phyloP scores from a whole-genome alignment of 1,140 invertebrate species.

The Drosophila grimshawi region DNA sequence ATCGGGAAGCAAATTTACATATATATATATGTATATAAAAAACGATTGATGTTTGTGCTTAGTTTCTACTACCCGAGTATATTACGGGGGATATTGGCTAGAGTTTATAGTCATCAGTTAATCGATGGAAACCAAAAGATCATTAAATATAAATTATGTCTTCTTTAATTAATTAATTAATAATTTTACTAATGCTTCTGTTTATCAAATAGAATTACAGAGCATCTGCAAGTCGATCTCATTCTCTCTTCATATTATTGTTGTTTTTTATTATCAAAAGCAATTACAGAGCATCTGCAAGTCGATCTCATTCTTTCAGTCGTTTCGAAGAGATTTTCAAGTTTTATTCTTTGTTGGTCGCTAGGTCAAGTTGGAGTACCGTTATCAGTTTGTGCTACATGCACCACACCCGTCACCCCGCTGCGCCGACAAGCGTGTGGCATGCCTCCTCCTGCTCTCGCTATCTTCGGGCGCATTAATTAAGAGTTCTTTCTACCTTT shows the following conservation, averaged over 20 bases:
- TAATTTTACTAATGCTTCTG: no score
- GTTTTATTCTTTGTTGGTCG: conserved; percentile 25
- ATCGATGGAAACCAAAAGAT: no score
- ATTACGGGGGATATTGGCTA: background rate
- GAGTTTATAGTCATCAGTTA: no score
- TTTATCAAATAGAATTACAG: no score
- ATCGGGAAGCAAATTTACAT: conserved; percentile 10
- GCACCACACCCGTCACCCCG: background rate
- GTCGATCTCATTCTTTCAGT: background rate
- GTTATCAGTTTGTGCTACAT: conserved; percentile 26
- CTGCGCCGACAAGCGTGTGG: background rate
- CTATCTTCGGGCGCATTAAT: conserved; percentile 41
- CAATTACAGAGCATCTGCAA: background rate
- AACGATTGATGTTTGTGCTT: conserved; percentile 12
- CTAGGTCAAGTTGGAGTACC: conserved; percentile 39
- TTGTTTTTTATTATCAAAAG: no score
- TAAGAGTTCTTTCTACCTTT: conserved; percentile 26
- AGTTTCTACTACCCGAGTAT: background rate
- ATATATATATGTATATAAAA: conserved; percentile 11
- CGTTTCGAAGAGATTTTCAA: background rate
- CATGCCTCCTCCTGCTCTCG: background rate
- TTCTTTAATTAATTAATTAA: no score
- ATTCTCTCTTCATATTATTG: no score
- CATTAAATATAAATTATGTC: no score
- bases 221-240: no score